phyloP scores from a whole-genome alignment of 1,140 invertebrate genomes.

The Brachionus sp. region DNA sequence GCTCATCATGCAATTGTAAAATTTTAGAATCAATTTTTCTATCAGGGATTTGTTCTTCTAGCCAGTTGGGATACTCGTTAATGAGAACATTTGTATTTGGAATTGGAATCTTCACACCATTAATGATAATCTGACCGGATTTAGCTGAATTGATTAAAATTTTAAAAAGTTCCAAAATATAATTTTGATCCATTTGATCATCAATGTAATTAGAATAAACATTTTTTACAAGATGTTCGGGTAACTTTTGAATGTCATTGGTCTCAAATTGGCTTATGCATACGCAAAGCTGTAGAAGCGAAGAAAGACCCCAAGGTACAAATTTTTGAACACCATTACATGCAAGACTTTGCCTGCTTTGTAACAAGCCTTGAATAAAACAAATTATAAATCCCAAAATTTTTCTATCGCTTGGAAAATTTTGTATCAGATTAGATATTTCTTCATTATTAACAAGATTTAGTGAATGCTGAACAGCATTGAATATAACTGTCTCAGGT shows the following conservation, averaged over 20 bases:
- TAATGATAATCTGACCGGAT: not conserved
- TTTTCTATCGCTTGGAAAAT: not conserved
- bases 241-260: not conserved
- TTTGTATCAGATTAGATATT: not conserved
- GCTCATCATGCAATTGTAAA: slow-evolving; percentile 4
- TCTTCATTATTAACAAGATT: not conserved
- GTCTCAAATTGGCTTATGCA: not conserved
- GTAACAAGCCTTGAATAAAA: not conserved
- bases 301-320: slow-evolving; percentile 29
- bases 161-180: not conserved
- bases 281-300: not conserved
- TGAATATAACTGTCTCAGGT: slow-evolving; percentile 23
- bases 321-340: slow-evolving; percentile 15
- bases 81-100: not conserved
- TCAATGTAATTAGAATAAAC: slow-evolving; percentile 35
- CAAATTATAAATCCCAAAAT: not conserved
- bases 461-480: not conserved
- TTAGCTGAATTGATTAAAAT: not conserved
- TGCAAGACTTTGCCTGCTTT: not conserved
- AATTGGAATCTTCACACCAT: not conserved
- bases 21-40: slow-evolving; percentile 32
- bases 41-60: slow-evolving; percentile 23
- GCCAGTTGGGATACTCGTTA: slow-evolving; percentile 32
- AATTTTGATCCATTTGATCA: slow-evolving; percentile 16
- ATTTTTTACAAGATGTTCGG: not conserved